phyloP scores from a whole-genome alignment of 2,113 vertebrate genomes.

The Dolichotis patagonum region DNA sequence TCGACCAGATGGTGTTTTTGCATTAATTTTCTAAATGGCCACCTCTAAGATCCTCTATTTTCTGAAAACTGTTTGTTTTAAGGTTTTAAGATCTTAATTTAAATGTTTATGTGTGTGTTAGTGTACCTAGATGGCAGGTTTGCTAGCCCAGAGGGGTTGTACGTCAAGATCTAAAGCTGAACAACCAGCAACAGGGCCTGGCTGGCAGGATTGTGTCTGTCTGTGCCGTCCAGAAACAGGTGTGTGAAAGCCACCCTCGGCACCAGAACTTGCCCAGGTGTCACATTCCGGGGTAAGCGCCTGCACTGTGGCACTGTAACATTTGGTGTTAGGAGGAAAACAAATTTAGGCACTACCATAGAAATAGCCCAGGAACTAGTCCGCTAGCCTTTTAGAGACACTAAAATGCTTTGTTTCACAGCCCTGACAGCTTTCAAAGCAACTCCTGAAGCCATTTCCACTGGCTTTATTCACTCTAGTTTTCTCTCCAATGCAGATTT shows the following conservation, averaged over 20 bases:
- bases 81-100: constrained; percentile 82
- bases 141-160: constrained; percentile 62
- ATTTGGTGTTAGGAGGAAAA: constrained; percentile 1
- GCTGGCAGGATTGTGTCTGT: rapidly evolving
- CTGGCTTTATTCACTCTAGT: constrained; percentile 16
- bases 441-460: background rate
- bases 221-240: background rate
- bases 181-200: background rate
- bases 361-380: background rate
- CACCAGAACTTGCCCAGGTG: background rate
- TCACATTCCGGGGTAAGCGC: background rate
- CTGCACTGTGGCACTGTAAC: background rate
- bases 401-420: constrained; percentile 65
- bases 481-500: background rate
- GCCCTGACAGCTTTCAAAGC: constrained; percentile 69
- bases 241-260: background rate
- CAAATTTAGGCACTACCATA: background rate
- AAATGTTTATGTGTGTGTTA: constrained; percentile 77
- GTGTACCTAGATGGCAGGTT: constrained; percentile 79
- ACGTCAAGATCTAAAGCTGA: constrained; percentile 33
- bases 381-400: background rate
- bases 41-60: constrained; percentile 87
- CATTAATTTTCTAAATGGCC: constrained; percentile 88
- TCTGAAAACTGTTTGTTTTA: constrained; percentile 85
- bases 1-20: constrained; percentile 89